Evolutionary conservation across 2,888 invertebrate genomes (phyloP), one percentile per base, ranked within the genome.

Genomic region (Aricia artaxerxes): DNA sequence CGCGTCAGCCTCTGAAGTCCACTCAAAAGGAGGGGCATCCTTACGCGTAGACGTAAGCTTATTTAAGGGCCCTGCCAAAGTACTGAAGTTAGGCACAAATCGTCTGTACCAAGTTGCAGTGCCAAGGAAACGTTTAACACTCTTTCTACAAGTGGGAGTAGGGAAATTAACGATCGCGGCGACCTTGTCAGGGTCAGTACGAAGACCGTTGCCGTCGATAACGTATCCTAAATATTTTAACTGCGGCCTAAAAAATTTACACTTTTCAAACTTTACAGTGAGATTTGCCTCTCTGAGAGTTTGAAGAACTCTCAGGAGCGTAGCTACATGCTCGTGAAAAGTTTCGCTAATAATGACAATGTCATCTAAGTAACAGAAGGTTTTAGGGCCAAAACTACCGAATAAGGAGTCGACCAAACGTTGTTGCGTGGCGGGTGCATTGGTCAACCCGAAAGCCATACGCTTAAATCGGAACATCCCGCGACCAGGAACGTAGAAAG

Each of bases 171-270:
- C 49, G 2, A 49, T 49, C 49, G 49, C 49, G 49, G 49, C 9
- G 77, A 84, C 82, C 61, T 86, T 85, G 9, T 80, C 83, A 5
- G 85, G 85, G 53, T 86, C 84, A 0, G 84, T 82, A 6, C 81
- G 82, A 1, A 86, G 72, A 4, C 86, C 85, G 0, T 31, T 79
- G 64, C 31, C 49, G 49, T 49, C 49, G 49, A 49, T 49, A 9
- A 49, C 49, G 6, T 49, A 49, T 9, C 49, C 49, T 49, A 49
- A 9, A 2, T 81, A 81, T 31, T 80, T 80, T 1, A 85, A 60
- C 40, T 81, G 82, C 40, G 57, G 82, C 83, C 40, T 79, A 78
- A 84, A 84, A 78, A 85, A 84, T 31, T 81, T 75, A 76, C 81
- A 40, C 5, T 78, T 79, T 84, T 80, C 78, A 16, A 83, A 78